Evolutionary conservation across 2,113 vertebrate species (phyloP).

Genomic region (Pterocles burchelli): DNA sequence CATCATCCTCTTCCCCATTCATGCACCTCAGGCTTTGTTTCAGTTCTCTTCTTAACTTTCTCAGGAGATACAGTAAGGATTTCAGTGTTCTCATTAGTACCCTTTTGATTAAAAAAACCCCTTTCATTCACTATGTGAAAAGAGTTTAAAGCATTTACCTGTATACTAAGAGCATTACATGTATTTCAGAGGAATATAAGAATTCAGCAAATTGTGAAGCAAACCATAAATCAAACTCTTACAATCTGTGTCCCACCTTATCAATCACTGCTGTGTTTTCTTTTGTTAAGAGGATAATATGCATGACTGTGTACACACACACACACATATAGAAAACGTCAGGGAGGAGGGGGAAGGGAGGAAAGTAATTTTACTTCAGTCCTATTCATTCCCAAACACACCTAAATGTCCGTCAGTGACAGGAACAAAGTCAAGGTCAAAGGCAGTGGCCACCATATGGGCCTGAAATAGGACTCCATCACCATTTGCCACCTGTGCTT

Average conservation of each 20-base stretch:
- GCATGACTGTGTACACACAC: neutral
- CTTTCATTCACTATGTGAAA: neutral
- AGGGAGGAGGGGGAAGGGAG: neutral
- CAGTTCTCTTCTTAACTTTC: neutral
- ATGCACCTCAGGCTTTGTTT: neutral
- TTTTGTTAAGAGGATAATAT: neutral
- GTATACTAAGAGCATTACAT: neutral
- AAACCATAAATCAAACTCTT: neutral
- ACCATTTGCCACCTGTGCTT: neutral
- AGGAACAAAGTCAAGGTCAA: constrained; percentile 1
- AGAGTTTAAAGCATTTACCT: neutral
- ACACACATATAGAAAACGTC: neutral
- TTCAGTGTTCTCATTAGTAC: neutral
- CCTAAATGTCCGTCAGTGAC: neutral
- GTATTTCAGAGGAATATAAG: neutral
- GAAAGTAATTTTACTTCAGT: neutral
- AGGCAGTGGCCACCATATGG: neutral
- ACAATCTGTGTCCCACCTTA: neutral
- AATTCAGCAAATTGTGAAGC: neutral
- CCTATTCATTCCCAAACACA: neutral
- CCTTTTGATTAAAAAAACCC: neutral
- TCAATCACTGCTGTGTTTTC: neutral
- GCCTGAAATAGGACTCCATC: neutral
- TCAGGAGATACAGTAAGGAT: neutral
- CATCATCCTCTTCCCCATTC: neutral